Conservation (phyloP, 2,888 invertebrate genomes). For the Argynnis bischoffii region DNA sequence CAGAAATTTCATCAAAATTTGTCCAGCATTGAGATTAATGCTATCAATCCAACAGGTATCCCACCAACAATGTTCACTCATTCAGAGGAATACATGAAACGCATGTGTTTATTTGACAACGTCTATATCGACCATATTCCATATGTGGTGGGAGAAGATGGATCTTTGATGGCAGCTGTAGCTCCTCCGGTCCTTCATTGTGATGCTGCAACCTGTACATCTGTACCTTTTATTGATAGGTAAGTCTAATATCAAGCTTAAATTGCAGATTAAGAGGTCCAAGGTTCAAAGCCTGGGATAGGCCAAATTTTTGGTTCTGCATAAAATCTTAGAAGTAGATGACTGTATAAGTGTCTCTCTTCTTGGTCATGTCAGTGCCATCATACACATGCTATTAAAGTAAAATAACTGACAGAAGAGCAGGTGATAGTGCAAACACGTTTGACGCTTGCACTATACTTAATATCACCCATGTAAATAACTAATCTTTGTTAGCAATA, state of each 20-base stretch:
- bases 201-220: constrained; percentile 75
- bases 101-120: constrained; percentile 71
- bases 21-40: too few species aligned
- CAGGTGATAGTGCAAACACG: too few species aligned
- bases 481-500: too few species aligned
- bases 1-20: not conserved
- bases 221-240: constrained; percentile 76
- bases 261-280: not conserved
- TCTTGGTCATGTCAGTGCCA: too few species aligned
- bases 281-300: not conserved
- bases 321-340: not conserved
- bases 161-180: constrained; percentile 70
- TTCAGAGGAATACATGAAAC: constrained; percentile 74
- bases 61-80: constrained; percentile 73
- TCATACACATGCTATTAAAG: too few species aligned
- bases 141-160: constrained; percentile 72
- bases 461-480: too few species aligned
- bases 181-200: constrained; percentile 76
- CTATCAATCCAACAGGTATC: constrained; percentile 51
- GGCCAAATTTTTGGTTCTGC: not conserved
- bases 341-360: too few species aligned
- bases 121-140: constrained; percentile 75
- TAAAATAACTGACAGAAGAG: too few species aligned
- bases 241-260: constrained; percentile 31
- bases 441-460: too few species aligned